Evolutionary conservation across 2,797 vertebrate genomes (phyloP).

Genomic region (Danio choprae): DNA sequence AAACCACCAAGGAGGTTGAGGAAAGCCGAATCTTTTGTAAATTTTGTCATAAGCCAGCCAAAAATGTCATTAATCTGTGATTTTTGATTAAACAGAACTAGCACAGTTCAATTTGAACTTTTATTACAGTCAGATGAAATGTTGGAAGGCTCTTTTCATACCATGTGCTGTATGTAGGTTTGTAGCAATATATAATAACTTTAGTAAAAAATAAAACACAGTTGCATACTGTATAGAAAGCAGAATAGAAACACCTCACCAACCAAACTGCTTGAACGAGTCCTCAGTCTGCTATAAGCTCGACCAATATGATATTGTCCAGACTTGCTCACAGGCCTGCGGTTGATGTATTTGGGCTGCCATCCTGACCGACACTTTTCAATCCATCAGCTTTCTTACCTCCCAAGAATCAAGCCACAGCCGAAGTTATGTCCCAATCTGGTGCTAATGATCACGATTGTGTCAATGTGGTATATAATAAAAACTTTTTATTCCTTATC

Average conservation of each 20-base stretch:
- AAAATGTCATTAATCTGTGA: background rate
- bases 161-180: slow-evolving; percentile 65
- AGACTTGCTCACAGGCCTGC: slow-evolving; percentile 54
- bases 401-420: slow-evolving; percentile 28
- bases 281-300: slow-evolving; percentile 69
- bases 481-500: slow-evolving; percentile 56
- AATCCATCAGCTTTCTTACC: slow-evolving; percentile 36
- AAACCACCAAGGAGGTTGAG: too few species aligned
- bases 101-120: slow-evolving; percentile 63
- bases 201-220: slow-evolving; percentile 64
- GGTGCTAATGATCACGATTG: slow-evolving; percentile 48
- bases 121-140: slow-evolving; percentile 74
- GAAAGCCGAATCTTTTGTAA: too few species aligned
- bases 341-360: slow-evolving; percentile 38
- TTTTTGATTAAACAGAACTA: slow-evolving; percentile 57
- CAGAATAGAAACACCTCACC: slow-evolving; percentile 65
- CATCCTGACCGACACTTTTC: slow-evolving; percentile 69
- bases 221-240: slow-evolving; percentile 64
- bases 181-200: slow-evolving; percentile 67
- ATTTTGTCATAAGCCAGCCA: background rate
- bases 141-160: slow-evolving; percentile 69
- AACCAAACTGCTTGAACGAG: slow-evolving; percentile 69
- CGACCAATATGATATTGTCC: slow-evolving; percentile 49
- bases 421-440: slow-evolving; percentile 22
- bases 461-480: slow-evolving; percentile 53